A percentile compares a stretch with the other conserved stretches of the same genome.
These are phyloP conservation scores for Artibeus lituratus DNA, from an alignment of 2,797 vertebrate genomes.

Conservation along the genomic window DNA sequence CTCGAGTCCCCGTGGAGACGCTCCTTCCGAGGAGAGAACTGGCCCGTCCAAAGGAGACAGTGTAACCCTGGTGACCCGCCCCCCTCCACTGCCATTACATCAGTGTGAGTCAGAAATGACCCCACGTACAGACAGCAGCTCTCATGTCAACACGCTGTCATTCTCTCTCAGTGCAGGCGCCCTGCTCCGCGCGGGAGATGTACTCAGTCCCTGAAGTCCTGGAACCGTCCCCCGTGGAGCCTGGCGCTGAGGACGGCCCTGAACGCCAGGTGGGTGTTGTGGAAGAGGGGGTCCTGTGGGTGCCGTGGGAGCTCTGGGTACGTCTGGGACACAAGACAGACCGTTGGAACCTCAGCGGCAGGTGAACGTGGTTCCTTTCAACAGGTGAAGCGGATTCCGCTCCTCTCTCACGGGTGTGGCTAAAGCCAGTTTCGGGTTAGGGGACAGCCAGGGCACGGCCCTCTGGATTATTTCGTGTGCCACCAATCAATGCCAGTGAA, in stretches of 20 bases:
- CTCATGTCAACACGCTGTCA: neutral
- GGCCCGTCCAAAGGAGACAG: neutral
- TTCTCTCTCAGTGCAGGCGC: neutral
- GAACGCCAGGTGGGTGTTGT: neutral
- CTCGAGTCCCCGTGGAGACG: neutral
- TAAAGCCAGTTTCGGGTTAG: neutral
- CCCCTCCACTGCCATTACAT: too few relatives aligned
- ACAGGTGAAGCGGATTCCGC: neutral
- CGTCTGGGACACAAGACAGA: neutral
- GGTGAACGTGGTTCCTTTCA: neutral
- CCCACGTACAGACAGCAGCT: neutral
- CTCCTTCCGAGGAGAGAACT: neutral
- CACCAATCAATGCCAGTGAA: neutral
- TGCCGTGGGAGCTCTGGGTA: constrained; percentile 4
- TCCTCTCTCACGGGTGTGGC: neutral
- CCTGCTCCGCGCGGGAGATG: neutral
- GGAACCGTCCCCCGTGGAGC: too few relatives aligned
- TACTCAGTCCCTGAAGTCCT: neutral
- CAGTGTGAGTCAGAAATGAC: neutral
- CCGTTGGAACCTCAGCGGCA: neutral
- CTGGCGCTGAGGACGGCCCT: neutral
- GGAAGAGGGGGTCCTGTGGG: neutral
- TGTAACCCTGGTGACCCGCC: neutral
- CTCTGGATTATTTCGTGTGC: neutral
- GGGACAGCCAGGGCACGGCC: neutral